phyloP scores from a whole-genome alignment of 2,888 invertebrate genomes.

The Ectropis crepuscularia region DNA sequence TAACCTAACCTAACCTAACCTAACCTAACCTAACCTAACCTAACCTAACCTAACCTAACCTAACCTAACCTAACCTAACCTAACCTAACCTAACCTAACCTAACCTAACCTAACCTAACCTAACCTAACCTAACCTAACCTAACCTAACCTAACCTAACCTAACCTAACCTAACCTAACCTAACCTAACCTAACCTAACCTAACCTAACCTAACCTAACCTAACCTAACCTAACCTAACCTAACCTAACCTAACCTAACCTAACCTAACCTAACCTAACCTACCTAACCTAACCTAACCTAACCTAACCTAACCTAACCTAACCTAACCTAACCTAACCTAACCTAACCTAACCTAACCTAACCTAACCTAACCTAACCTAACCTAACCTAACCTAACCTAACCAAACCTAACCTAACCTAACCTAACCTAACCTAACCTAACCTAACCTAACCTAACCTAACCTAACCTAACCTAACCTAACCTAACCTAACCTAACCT shows the following conservation, averaged over 20 bases:
- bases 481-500: slow-evolving; percentile 34
- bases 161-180: too few species aligned
- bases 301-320: slow-evolving; percentile 35
- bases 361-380: slow-evolving; percentile 13
- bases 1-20: too few species aligned
- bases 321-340: slow-evolving; percentile 34
- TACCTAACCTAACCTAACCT: too few species aligned
- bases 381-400: slow-evolving; percentile 22
- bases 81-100: too few species aligned
- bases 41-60: too few species aligned
- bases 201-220: slow-evolving; percentile 25
- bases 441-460: slow-evolving; percentile 30
- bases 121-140: too few species aligned
- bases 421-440: slow-evolving; percentile 27
- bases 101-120: too few species aligned
- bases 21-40: too few species aligned
- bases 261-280: too few species aligned
- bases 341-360: slow-evolving; percentile 12
- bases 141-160: too few species aligned
- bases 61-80: too few species aligned
- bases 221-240: slow-evolving; percentile 32
- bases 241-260: slow-evolving; percentile 34
- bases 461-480: slow-evolving; percentile 30
- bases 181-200: slow-evolving; percentile 28
- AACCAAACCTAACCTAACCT: slow-evolving; percentile 26